Evolutionary conservation across 2,888 invertebrate genomes (phyloP).

Genomic region (Stratiomys singularior): DNA sequence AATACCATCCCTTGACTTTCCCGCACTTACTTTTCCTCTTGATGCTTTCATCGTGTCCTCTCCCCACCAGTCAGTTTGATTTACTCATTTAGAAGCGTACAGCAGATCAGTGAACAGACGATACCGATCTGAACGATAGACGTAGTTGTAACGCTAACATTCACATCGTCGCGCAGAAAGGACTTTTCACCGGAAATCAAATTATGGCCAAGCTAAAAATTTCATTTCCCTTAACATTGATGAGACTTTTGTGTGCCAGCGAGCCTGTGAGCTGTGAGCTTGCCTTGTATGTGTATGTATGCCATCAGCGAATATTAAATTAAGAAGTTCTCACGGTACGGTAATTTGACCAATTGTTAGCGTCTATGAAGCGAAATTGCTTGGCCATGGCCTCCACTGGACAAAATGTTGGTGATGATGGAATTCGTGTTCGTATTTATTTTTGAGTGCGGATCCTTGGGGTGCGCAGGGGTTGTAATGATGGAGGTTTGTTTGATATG

Average conservation of each 20-base stretch:
- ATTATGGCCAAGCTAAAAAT: slow-evolving; percentile 43
- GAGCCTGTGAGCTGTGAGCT: neutral
- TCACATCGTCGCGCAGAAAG: neutral
- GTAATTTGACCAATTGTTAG: slow-evolving; percentile 51
- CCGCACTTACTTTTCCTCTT: neutral
- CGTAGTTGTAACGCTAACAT: neutral
- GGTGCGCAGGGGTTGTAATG: neutral
- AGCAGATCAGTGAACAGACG: neutral
- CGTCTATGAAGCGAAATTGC: slow-evolving; percentile 47
- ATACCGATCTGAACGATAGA: neutral
- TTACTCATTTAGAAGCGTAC: neutral
- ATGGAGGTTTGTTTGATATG: neutral
- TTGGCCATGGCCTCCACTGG: neutral
- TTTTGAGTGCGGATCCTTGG: neutral
- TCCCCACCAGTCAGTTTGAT: neutral
- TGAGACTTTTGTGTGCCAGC: slow-evolving; percentile 34
- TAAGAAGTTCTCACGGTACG: slow-evolving; percentile 49
- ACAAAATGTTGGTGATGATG: neutral
- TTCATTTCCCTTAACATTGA: slow-evolving; percentile 38
- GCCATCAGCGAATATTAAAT: slow-evolving; percentile 44
- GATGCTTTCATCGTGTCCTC: neutral
- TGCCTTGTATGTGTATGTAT: neutral
- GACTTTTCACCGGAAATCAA: slow-evolving; percentile 42
- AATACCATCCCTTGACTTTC: neutral
- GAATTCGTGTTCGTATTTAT: neutral